A percentile compares a stretch with the other conserved stretches of the same genome.
These are phyloP conservation scores for Sinodicranocentrus sp. DNA, from an alignment of 2,888 invertebrate species.

Conservation along the genomic window DNA sequence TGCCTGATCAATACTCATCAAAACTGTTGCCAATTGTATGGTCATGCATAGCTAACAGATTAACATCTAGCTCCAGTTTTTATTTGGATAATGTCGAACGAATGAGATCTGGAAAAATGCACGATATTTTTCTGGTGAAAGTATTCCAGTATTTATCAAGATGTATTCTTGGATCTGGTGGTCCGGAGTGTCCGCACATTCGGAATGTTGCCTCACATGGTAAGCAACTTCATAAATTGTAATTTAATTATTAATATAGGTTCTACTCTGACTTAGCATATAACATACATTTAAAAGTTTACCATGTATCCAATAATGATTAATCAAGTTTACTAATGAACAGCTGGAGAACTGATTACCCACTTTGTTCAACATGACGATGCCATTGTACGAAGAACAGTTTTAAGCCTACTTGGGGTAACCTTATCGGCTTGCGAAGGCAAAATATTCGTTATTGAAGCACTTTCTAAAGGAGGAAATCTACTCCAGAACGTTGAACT, in stretches of 20 bases:
- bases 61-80: slow-evolving; percentile 38
- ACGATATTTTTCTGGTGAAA: slow-evolving; percentile 67
- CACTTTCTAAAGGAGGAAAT: slow-evolving; percentile 58
- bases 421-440: slow-evolving; percentile 69
- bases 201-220: slow-evolving; percentile 71
- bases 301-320: too few species aligned
- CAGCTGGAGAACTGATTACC: slow-evolving; percentile 70
- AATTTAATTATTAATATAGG: too few species aligned
- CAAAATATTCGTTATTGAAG: slow-evolving; percentile 71
- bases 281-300: too few species aligned
- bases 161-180: slow-evolving; percentile 69
- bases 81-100: slow-evolving; percentile 50
- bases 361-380: slow-evolving; percentile 67
- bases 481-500: slow-evolving; percentile 50
- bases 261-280: too few species aligned
- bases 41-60: slow-evolving; percentile 73
- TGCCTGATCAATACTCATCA: slow-evolving; percentile 71
- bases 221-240: slow-evolving; percentile 42
- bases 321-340: not conserved
- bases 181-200: slow-evolving; percentile 72
- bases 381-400: slow-evolving; percentile 69
- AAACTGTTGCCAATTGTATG: slow-evolving; percentile 71
- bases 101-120: slow-evolving; percentile 36
- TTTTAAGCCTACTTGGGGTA: slow-evolving; percentile 66
- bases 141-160: slow-evolving; percentile 69